Evolutionary conservation across 2,113 vertebrate genomes (phyloP).

Genomic region (Oryzias woworae): DNA sequence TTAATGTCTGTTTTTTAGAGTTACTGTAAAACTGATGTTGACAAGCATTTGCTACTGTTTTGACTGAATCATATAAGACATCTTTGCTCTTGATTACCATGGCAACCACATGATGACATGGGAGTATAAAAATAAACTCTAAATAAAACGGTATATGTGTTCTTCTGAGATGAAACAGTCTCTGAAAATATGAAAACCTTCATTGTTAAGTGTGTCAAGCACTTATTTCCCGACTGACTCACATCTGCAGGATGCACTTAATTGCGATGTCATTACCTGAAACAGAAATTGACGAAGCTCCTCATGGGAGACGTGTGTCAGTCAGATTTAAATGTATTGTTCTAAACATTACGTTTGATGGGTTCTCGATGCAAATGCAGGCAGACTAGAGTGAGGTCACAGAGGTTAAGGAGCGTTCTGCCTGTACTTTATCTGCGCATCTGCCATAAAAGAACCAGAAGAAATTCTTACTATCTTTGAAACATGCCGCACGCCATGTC

Average conservation of each 20-base stretch:
- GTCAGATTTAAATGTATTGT: no score
- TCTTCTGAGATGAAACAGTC: not conserved
- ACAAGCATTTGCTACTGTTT: slow-evolving; percentile 9
- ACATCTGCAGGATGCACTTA: not conserved
- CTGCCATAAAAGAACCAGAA: not conserved
- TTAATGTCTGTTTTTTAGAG: no score
- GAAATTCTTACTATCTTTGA: slow-evolving; percentile 4
- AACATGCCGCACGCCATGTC: not conserved
- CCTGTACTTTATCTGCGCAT: not conserved
- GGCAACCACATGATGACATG: slow-evolving; percentile 36
- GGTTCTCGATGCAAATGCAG: not conserved
- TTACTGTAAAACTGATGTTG: not conserved
- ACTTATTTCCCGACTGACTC: not conserved
- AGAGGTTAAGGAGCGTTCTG: not conserved
- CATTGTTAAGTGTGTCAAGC: no score
- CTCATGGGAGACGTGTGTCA: no score
- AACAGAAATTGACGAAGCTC: slow-evolving; percentile 19
- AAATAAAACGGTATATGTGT: slow-evolving; percentile 19
- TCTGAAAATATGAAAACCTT: not conserved
- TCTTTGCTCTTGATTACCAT: slow-evolving; percentile 35
- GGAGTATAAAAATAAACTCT: slow-evolving; percentile 6
- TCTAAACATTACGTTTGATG: no score
- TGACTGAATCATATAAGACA: slow-evolving; percentile 9
- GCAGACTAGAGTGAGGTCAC: not conserved
- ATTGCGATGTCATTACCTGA: slow-evolving; percentile 16